Evolutionary conservation across 23 tunicate species (phyloP).

Genomic region (Corella eumyota): DNA sequence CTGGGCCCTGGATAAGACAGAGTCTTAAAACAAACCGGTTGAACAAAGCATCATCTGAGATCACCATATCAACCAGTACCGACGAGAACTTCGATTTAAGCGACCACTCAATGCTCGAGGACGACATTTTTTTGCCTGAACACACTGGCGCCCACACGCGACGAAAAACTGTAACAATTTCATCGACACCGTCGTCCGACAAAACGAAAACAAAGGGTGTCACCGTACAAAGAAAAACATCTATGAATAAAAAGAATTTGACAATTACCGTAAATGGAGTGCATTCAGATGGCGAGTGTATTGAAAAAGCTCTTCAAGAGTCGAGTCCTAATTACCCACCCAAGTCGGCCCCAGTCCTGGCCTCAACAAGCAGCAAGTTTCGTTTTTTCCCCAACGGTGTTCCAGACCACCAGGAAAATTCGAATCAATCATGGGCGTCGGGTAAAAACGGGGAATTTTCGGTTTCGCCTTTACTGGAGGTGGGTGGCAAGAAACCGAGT

Average conservation of each 20-base stretch:
- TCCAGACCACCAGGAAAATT: not conserved
- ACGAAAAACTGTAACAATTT: too few relatives aligned
- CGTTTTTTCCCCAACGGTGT: constrained; percentile 31
- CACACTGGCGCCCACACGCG: too few relatives aligned
- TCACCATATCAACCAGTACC: constrained; percentile 25
- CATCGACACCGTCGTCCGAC: not conserved
- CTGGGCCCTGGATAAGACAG: not conserved
- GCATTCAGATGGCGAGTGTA: constrained; percentile 9
- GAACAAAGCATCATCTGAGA: constrained; percentile 8
- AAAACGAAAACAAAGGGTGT: not conserved
- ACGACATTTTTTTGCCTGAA: constrained; percentile 22
- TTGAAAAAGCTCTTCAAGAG: not conserved
- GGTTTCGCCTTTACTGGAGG: constrained; percentile 26
- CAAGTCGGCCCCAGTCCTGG: constrained; percentile 37
- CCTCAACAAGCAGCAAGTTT: constrained; percentile 22
- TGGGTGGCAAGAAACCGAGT: not conserved
- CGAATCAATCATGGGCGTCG: constrained; percentile 4
- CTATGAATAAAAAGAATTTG: constrained; percentile 19
- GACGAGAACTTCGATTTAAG: constrained; percentile 28
- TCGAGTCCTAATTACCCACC: constrained; percentile 6
- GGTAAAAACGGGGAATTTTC: constrained; percentile 1
- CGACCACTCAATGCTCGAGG: constrained; percentile 28
- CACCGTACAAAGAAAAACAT: not conserved
- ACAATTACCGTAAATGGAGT: constrained; percentile 13
- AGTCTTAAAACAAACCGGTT: too few relatives aligned